Conservation (phyloP, 92 coral and sea anemone genomes). For the Bergia puertoricense region DNA sequence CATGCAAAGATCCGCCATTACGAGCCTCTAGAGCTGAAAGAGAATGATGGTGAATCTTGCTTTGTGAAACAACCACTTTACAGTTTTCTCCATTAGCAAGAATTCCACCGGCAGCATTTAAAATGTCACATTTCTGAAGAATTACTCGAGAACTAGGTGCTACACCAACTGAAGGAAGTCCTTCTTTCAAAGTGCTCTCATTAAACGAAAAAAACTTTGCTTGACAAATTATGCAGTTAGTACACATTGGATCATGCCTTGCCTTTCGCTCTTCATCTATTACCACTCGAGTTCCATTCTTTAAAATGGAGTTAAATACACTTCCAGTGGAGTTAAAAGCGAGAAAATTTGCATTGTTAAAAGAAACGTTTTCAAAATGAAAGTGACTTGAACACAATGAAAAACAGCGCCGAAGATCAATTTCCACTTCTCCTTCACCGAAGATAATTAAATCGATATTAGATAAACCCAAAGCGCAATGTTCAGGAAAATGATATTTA, state of each 20-base stretch:
- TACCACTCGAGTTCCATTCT: neutral
- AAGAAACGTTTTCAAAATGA: constrained; percentile 20
- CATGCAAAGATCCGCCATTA: neutral
- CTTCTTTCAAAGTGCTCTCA: neutral
- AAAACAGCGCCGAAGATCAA: neutral
- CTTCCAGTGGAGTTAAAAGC: neutral
- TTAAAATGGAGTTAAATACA: neutral
- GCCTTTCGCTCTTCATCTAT: neutral
- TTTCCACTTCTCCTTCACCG: constrained; percentile 18
- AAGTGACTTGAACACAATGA: neutral
- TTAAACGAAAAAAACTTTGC: neutral
- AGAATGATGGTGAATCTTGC: neutral
- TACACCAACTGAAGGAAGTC: neutral
- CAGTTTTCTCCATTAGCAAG: neutral
- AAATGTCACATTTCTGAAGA: constrained; percentile 1
- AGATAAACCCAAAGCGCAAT: neutral
- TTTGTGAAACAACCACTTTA: neutral
- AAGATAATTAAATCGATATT: neutral
- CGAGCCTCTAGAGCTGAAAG: constrained; percentile 9
- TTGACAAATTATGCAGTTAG: neutral
- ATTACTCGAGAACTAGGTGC: neutral
- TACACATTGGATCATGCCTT: neutral
- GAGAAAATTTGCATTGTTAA: neutral
- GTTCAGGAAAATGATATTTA: neutral
- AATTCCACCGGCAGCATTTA: constrained; percentile 11